Evolutionary conservation across 2,888 invertebrate species (phyloP).

Genomic region (Lasioglossum oenotherae): DNA sequence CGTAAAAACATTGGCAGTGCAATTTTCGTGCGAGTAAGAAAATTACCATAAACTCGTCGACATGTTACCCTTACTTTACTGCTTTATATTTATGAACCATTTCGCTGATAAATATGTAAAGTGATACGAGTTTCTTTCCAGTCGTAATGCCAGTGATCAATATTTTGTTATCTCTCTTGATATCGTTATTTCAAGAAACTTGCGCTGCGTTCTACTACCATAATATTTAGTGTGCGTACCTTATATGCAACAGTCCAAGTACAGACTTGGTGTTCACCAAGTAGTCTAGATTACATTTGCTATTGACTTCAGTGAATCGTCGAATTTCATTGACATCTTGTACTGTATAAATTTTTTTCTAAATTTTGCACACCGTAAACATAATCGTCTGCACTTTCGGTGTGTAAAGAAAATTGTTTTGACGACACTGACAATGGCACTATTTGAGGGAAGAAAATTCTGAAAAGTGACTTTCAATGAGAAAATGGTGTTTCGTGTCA

Average conservation of each 20-base stretch:
- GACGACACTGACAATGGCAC: neutral
- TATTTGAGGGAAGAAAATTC: neutral
- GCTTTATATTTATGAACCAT: conserved; percentile 53
- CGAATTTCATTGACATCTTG: neutral
- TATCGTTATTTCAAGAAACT: neutral
- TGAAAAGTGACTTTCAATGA: neutral
- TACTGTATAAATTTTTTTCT: neutral
- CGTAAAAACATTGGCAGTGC: conserved; percentile 60
- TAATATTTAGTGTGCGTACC: neutral
- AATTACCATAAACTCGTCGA: conserved; percentile 63
- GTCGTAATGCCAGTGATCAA: conserved; percentile 43
- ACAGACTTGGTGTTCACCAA: neutral
- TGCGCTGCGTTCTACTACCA: neutral
- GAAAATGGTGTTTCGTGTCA: neutral
- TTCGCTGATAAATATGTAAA: conserved; percentile 46
- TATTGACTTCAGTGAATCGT: neutral
- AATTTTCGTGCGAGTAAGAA: conserved; percentile 38
- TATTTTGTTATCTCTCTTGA: conserved; percentile 34
- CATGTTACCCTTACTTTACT: conserved; percentile 57
- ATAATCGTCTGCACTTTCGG: too few relatives aligned
- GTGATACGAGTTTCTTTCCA: conserved; percentile 38
- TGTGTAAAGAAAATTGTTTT: neutral
- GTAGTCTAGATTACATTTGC: neutral
- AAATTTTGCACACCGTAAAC: too few relatives aligned
- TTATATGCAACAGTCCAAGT: neutral